Evolutionary conservation across 2,888 invertebrate species (phyloP).

Genomic region (Teleogryllus oceanicus): DNA sequence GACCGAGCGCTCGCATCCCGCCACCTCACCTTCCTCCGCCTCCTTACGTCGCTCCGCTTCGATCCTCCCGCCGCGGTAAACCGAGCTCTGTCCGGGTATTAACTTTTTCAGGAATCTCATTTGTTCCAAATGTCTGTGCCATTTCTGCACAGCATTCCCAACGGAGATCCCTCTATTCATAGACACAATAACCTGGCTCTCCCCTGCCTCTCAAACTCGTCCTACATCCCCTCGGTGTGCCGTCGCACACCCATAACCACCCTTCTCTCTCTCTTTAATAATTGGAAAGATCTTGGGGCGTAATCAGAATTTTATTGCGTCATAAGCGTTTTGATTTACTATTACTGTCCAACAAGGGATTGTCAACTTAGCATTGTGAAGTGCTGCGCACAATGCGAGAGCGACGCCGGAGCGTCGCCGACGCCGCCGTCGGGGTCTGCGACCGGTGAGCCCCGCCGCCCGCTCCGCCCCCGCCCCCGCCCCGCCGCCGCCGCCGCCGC

Average conservation of each 20-base stretch:
- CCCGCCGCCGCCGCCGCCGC: neutral
- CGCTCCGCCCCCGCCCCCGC: neutral
- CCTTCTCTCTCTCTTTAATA: constrained; percentile 28
- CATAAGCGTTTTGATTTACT: constrained; percentile 35
- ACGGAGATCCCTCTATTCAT: neutral
- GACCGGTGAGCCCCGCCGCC: neutral
- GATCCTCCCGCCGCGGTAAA: neutral
- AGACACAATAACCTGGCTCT: neutral
- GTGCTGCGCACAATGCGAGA: neutral
- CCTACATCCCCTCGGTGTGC: neutral
- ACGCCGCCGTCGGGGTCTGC: neutral
- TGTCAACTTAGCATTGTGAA: constrained; percentile 7
- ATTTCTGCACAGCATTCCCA: constrained; percentile 6
- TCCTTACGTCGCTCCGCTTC: too few relatives aligned
- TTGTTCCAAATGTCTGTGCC: constrained; percentile 8
- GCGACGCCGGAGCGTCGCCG: neutral
- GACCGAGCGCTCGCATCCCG: too few relatives aligned
- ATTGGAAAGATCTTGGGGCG: constrained; percentile 29
- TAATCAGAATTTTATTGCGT: constrained; percentile 34
- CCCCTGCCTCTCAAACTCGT: neutral
- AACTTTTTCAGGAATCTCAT: constrained; percentile 18
- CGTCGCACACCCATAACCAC: neutral
- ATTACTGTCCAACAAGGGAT: constrained; percentile 24
- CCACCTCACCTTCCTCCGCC: too few relatives aligned
- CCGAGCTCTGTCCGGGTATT: neutral